phyloP scores from a whole-genome alignment of 2,888 invertebrate genomes.

The Dynastes hyllus region DNA sequence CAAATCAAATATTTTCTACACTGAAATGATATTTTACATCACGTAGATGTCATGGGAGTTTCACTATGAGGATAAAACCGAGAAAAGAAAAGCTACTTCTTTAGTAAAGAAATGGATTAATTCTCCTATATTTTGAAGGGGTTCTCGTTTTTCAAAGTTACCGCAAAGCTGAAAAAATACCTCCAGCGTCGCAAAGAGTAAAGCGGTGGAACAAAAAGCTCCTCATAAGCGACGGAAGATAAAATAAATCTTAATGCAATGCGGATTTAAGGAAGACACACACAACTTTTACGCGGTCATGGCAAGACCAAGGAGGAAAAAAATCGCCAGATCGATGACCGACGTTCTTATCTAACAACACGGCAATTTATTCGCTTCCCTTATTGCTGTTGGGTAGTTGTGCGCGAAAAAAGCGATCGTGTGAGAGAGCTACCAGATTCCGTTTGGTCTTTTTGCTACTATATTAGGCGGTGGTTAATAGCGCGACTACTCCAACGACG shows the following conservation, averaged over 20 bases:
- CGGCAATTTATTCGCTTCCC: conserved; percentile 17
- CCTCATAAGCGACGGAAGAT: conserved; percentile 14
- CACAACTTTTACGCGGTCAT: conserved; percentile 28
- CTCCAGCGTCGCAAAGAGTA: background rate
- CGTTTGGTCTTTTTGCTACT: background rate
- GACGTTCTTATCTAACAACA: conserved; percentile 9
- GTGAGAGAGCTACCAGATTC: conserved; percentile 14
- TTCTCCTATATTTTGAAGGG: too few species aligned
- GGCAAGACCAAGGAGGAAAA: background rate
- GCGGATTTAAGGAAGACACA: conserved; percentile 31
- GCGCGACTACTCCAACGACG: background rate
- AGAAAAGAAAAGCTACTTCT: too few species aligned
- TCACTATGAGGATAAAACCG: too few species aligned
- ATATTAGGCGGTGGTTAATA: too few species aligned
- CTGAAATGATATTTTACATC: too few species aligned
- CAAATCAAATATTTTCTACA: too few species aligned
- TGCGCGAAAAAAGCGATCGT: conserved; percentile 8
- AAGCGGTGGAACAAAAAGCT: background rate
- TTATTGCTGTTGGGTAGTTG: too few species aligned
- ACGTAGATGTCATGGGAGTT: too few species aligned
- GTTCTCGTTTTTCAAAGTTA: conserved; percentile 18
- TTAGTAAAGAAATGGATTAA: too few species aligned
- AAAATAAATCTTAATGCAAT: conserved; percentile 43
- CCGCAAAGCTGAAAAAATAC: background rate
- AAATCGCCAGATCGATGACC: conserved; percentile 30